Evolutionary conservation across 1,140 invertebrate species (phyloP).

Genomic region (Temnothorax nylanderi): DNA sequence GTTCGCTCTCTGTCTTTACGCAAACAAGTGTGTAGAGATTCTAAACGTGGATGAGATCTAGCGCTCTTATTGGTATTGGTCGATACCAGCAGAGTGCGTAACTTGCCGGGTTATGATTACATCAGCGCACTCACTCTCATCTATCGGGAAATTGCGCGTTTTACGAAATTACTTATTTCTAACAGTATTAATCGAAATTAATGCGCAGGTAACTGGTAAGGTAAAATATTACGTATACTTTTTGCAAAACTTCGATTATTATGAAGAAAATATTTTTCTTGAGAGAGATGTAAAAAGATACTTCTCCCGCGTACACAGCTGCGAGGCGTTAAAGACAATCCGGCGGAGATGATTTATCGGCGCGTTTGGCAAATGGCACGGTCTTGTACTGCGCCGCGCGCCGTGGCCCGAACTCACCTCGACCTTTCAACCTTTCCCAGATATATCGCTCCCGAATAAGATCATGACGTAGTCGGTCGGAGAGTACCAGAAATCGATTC

Average conservation of each 20-base stretch:
- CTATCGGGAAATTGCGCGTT: no score
- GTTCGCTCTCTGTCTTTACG: no score
- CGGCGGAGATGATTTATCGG: constrained; percentile 53
- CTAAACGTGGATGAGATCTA: no score
- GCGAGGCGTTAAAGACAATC: constrained; percentile 45
- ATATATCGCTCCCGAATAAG: constrained; percentile 61
- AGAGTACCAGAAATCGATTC: constrained; percentile 48
- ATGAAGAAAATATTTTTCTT: constrained; percentile 1
- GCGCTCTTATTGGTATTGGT: no score
- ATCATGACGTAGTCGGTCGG: constrained; percentile 41
- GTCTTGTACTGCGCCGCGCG: constrained; percentile 44
- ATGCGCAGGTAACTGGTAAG: neutral
- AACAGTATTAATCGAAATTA: neutral
- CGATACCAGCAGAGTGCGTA: no score
- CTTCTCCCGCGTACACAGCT: neutral
- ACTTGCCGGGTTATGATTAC: no score
- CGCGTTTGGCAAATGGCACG: constrained; percentile 56
- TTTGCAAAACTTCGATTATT: neutral
- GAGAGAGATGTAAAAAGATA: neutral
- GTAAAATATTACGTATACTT: neutral
- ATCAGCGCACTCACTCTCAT: no score
- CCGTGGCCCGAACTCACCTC: constrained; percentile 8
- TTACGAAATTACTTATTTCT: no score
- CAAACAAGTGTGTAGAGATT: no score
- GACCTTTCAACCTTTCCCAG: constrained; percentile 59